A percentile compares a stretch with the other conserved stretches of the same genome.
Conservation (phyloP, 2,797 vertebrate species). For the Oreonectes daqikongensis region DNA sequence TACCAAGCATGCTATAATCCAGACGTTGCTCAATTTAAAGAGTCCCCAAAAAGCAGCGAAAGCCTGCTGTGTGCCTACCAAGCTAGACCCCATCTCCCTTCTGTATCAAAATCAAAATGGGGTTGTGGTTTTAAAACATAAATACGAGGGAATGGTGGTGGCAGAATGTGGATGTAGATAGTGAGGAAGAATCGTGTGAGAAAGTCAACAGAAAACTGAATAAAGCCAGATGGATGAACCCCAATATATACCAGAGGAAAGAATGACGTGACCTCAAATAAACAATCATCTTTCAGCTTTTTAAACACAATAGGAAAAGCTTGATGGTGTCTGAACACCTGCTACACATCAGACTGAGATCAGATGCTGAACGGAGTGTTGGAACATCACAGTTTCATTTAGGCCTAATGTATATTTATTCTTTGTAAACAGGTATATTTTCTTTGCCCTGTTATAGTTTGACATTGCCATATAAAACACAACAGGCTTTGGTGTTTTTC, state of each 20-base stretch:
- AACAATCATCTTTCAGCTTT: not conserved
- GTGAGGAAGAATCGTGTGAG: slow-evolving; percentile 68
- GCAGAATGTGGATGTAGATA: slow-evolving; percentile 97
- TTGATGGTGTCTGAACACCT: no score
- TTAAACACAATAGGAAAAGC: not conserved
- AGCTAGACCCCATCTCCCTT: slow-evolving; percentile 92
- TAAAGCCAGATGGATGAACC: no score
- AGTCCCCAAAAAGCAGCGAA: slow-evolving; percentile 85
- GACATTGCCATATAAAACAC: slow-evolving; percentile 21
- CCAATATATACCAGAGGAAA: not conserved
- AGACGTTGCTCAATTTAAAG: slow-evolving; percentile 86
- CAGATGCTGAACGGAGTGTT: not conserved
- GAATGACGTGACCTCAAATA: not conserved
- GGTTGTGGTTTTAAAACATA: slow-evolving; percentile 91
- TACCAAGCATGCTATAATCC: slow-evolving; percentile 92
- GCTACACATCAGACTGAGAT: no score
- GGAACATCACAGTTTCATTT: slow-evolving; percentile 1
- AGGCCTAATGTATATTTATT: slow-evolving; percentile 29
- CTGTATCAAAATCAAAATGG: slow-evolving; percentile 89
- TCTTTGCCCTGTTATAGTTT: not conserved
- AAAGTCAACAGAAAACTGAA: slow-evolving; percentile 64
- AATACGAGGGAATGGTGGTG: slow-evolving; percentile 96
- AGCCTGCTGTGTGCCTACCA: slow-evolving; percentile 94
- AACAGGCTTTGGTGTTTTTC: slow-evolving; percentile 23
- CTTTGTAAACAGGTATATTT: slow-evolving; percentile 39